phyloP scores from a whole-genome alignment of 2,888 invertebrate genomes.

The Sipunculus nudus region DNA sequence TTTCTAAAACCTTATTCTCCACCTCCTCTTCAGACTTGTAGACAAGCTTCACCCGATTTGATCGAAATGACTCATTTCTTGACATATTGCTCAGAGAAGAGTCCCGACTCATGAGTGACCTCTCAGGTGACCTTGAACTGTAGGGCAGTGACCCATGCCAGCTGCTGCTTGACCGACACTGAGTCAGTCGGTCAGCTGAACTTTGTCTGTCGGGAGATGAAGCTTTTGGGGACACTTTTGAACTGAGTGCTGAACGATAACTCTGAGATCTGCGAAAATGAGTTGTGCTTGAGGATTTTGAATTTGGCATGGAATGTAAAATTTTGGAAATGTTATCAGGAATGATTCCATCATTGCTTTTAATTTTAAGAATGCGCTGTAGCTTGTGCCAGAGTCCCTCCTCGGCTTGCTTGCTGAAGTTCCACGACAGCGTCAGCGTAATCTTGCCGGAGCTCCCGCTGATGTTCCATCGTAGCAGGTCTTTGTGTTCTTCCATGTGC shows the following conservation, averaged over 20 bases:
- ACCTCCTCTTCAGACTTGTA: slow-evolving; percentile 21
- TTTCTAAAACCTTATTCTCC: slow-evolving; percentile 13
- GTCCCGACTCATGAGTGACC: too few species aligned
- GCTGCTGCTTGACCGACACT: too few species aligned
- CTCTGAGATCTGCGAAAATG: slow-evolving; percentile 1
- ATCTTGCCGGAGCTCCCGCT: slow-evolving; percentile 38
- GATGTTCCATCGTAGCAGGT: slow-evolving; percentile 42
- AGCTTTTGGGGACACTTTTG: too few species aligned
- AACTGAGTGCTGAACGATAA: too few species aligned
- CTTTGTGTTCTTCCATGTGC: slow-evolving; percentile 39
- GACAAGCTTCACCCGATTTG: slow-evolving; percentile 13
- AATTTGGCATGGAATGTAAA: background rate
- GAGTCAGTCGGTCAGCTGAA: too few species aligned
- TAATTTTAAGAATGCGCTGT: slow-evolving; percentile 29
- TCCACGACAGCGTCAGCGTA: slow-evolving; percentile 42
- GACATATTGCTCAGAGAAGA: too few species aligned
- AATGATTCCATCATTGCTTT: background rate
- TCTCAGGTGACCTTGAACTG: too few species aligned
- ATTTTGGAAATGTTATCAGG: slow-evolving; percentile 10
- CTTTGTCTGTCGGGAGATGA: too few species aligned
- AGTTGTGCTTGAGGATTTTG: slow-evolving; percentile 3
- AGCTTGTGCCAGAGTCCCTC: slow-evolving; percentile 30
- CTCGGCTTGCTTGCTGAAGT: slow-evolving; percentile 28
- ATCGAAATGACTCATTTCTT: slow-evolving; percentile 7
- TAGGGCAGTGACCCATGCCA: too few species aligned